Evolutionary conservation across 1,140 invertebrate species (phyloP), one percentile per base, ranked within the genome.

Genomic region (Oryctes rhinoceros): DNA sequence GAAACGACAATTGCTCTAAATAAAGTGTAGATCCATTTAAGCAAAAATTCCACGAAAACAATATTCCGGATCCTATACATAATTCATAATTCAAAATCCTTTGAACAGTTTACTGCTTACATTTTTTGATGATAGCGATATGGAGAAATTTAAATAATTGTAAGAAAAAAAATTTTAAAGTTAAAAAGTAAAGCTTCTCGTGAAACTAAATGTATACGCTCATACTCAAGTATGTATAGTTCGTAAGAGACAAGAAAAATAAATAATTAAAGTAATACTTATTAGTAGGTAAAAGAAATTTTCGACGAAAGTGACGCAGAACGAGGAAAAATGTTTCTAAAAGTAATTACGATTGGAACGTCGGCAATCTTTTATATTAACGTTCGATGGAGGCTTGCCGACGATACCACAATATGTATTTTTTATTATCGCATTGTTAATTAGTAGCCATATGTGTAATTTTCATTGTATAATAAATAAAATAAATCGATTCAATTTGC

Each of bases 401-500:
- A 71, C 59, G 76, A 11, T 62, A 47, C 37, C 15, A 18, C 5
- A 44, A 76, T 76, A 78, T 59, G 83, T 82, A 82, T 84, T 84
- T 85, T 86, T 84, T 83, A 84, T 83, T 82, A 84, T 83, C 85
- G 84, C 83, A 80, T 86, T 85, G 80, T 71, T 71, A 71, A 59
- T 77, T 77, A 83, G 83, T 84, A 82, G 78, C 84, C 85, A 65
- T 86, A 85, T 81, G 82, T 86, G 85, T 86, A 83, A 85, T 82
- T 85, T 85, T 85, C 83, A 85, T 85, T 85, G 85, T 85, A 85
- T 85, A 80, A 84, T 81, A 65, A 78, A 53, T 78, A 62, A 76
- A 76, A 71, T 37, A 71, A 71, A 71, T 71, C 35, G 65, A 71
- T 24, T 71, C 65, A 71, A 71, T 24, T 37, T 35, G 20, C 13